These are phyloP conservation scores for Zaprionus davidi DNA, from an alignment of 1,140 invertebrate species.

Conservation along the genomic window DNA sequence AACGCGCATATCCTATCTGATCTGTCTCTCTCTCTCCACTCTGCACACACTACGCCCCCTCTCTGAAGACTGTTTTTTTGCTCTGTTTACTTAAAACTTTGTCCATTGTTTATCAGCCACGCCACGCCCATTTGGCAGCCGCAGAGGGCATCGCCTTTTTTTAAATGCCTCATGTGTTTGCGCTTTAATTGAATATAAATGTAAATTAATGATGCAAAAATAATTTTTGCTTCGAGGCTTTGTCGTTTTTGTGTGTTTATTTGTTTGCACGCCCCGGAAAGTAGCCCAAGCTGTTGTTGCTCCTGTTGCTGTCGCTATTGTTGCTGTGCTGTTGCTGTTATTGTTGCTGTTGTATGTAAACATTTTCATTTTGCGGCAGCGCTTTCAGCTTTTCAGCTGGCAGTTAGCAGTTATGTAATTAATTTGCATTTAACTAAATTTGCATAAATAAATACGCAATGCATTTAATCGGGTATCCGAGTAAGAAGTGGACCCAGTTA, in stretches of 20 bases:
- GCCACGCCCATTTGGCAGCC: slow-evolving; percentile 57
- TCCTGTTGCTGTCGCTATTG: slow-evolving; percentile 41
- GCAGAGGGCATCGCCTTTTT: slow-evolving; percentile 32
- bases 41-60: too few relatives aligned
- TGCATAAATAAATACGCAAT: slow-evolving; percentile 78
- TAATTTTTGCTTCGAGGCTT: slow-evolving; percentile 80
- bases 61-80: slow-evolving; percentile 2
- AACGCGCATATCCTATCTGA: background rate
- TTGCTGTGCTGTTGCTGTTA: slow-evolving; percentile 39
- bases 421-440: slow-evolving; percentile 82
- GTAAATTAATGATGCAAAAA: slow-evolving; percentile 83
- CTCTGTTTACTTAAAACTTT: slow-evolving; percentile 50
- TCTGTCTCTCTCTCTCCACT: background rate
- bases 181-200: slow-evolving; percentile 83
- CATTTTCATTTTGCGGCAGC: slow-evolving; percentile 62
- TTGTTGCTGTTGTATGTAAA: slow-evolving; percentile 60
- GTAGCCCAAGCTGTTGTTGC: slow-evolving; percentile 35
- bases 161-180: slow-evolving; percentile 66
- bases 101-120: slow-evolving; percentile 27
- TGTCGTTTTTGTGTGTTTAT: slow-evolving; percentile 41
- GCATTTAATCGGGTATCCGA: slow-evolving; percentile 52
- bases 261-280: slow-evolving; percentile 42
- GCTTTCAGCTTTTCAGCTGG: slow-evolving; percentile 66
- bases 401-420: slow-evolving; percentile 65
- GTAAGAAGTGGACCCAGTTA: slow-evolving; percentile 13